A percentile compares a stretch with the other conserved stretches of the same genome.
phyloP scores from a whole-genome alignment of 1,140 invertebrate species.

The Bombyx mandarina region DNA sequence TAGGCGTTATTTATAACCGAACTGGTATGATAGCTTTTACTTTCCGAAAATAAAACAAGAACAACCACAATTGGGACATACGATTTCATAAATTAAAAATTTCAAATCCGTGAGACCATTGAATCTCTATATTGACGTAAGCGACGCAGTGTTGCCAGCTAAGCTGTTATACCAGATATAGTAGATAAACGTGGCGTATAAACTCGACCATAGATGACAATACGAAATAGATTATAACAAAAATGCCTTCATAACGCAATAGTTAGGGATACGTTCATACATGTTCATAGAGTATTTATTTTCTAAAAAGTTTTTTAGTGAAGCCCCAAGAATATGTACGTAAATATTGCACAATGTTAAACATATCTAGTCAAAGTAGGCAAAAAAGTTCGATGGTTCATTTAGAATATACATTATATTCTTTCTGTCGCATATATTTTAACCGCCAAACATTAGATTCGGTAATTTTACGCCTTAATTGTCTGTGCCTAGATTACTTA shows the following conservation, averaged over 20 bases:
- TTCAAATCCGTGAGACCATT: too few species aligned
- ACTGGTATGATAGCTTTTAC: too few species aligned
- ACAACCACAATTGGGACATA: too few species aligned
- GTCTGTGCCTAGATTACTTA: too few species aligned
- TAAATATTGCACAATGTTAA: constrained; percentile 53
- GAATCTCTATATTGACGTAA: too few species aligned
- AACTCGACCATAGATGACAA: constrained; percentile 68
- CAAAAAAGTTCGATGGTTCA: constrained; percentile 32
- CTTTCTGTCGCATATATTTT: constrained; percentile 65
- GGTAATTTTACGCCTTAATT: too few species aligned
- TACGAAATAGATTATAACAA: constrained; percentile 60
- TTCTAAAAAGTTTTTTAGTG: constrained; percentile 42
- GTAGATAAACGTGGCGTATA: not conserved
- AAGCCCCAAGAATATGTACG: constrained; percentile 30
- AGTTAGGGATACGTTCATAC: constrained; percentile 51
- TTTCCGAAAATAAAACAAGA: too few species aligned
- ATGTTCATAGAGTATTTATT: constrained; percentile 57
- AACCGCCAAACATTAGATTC: constrained; percentile 5
- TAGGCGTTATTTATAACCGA: too few species aligned
- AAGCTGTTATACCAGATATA: too few species aligned
- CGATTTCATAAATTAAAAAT: too few species aligned
- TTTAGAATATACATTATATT: constrained; percentile 51
- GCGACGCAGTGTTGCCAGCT: too few species aligned
- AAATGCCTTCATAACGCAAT: constrained; percentile 65
- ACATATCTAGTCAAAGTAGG: constrained; percentile 70